Percentiles rank a stretch among this genome's conserved stretches.
Conservation (phyloP, 2,113 vertebrate species). For the Lonchura striata region DNA sequence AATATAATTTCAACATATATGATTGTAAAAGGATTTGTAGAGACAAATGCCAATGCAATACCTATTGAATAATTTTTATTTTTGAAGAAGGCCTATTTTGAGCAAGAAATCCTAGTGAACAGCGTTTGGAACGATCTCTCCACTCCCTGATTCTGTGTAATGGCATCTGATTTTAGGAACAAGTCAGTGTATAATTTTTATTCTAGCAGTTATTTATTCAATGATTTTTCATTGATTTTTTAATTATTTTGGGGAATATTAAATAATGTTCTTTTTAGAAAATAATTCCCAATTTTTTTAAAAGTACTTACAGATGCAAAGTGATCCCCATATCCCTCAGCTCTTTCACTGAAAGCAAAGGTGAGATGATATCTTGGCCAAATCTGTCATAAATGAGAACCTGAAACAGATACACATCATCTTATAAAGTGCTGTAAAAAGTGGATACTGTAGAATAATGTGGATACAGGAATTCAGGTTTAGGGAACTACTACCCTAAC, state of each 20-base stretch:
- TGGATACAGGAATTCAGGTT: not conserved
- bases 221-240: not conserved
- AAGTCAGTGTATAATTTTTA: not conserved
- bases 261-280: not conserved
- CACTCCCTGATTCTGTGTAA: not conserved
- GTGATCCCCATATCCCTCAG: conserved; percentile 98
- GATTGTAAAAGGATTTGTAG: not conserved
- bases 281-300: not conserved
- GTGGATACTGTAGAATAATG: not conserved
- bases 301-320: conserved; percentile 85
- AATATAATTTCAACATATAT: not conserved
- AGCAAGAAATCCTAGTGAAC: not conserved
- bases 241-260: not conserved
- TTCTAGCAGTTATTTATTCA: not conserved
- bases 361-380: conserved; percentile 99
- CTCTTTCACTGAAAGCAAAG: conserved; percentile 94
- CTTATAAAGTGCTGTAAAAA: not conserved
- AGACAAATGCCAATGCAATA: not conserved
- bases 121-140: not conserved
- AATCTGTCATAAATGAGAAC: conserved; percentile 96
- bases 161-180: not conserved
- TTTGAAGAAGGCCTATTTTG: not conserved
- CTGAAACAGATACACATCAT: conserved; percentile 64
- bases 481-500: not conserved
- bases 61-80: not conserved